These are phyloP conservation scores for Ganaspis brasiliensis DNA, from an alignment of 2,888 invertebrate species.

Conservation along the genomic window DNA sequence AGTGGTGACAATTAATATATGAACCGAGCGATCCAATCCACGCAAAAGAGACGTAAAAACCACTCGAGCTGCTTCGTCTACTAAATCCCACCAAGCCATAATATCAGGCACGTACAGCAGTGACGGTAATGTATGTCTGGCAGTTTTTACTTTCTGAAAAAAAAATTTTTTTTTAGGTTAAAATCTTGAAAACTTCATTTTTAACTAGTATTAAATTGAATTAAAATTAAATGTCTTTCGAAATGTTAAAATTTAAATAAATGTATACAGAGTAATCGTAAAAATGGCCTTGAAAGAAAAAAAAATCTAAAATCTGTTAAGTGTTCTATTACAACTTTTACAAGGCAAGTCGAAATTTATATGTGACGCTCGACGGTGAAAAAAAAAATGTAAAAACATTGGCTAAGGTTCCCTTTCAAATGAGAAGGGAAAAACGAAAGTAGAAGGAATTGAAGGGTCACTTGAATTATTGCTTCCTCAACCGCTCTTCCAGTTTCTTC, in stretches of 20 bases:
- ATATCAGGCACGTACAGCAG: slow-evolving; percentile 77
- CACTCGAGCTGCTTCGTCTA: slow-evolving; percentile 76
- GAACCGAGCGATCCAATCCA: slow-evolving; percentile 73
- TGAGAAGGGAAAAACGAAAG: no score
- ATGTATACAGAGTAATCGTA: no score
- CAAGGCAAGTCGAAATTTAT: no score
- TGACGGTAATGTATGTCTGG: slow-evolving; percentile 86
- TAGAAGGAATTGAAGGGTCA: slow-evolving; percentile 67
- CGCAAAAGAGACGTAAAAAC: slow-evolving; percentile 75
- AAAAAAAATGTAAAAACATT: no score
- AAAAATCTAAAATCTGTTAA: no score
- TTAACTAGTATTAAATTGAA: not conserved
- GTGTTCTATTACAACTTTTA: no score
- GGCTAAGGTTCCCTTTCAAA: no score
- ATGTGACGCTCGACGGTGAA: no score
- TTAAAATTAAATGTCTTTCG: no score
- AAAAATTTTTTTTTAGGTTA: slow-evolving; percentile 43
- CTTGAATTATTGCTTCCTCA: slow-evolving; percentile 91
- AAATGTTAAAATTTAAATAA: no score
- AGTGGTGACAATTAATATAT: slow-evolving; percentile 75
- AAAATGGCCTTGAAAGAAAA: no score
- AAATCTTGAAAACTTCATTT: no score
- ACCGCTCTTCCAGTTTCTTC: slow-evolving; percentile 86
- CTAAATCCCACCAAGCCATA: slow-evolving; percentile 77
- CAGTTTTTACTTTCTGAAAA: slow-evolving; percentile 88